A percentile compares a stretch with the other conserved stretches of the same genome.
These are phyloP conservation scores for Homarus gammarus DNA, from an alignment of 2,888 invertebrate species.

Conservation along the genomic window DNA sequence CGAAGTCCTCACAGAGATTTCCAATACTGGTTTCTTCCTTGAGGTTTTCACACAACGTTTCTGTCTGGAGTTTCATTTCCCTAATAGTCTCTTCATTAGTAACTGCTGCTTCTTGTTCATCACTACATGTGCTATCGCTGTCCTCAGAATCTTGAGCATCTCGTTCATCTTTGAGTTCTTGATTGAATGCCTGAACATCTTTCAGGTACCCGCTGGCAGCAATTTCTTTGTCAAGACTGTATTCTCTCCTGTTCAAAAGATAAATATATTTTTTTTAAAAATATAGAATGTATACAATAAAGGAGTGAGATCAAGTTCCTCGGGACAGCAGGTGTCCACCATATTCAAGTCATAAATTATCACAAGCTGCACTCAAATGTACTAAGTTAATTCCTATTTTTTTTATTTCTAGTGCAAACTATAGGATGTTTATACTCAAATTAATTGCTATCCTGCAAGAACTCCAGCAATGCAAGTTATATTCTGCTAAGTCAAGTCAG, in stretches of 20 bases:
- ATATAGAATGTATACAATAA: no score
- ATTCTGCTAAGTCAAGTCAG: no score
- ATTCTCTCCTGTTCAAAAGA: constrained; percentile 79
- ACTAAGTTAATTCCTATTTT: no score
- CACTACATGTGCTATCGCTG: constrained; percentile 78
- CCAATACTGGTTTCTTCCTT: constrained; percentile 35
- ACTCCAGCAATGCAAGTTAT: no score
- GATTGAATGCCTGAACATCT: constrained; percentile 86
- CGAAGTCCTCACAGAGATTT: neutral
- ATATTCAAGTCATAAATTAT: no score
- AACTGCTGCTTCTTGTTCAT: constrained; percentile 71
- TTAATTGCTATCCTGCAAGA: no score
- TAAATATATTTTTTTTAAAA: no score
- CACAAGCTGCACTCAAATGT: no score
- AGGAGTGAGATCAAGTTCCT: no score
- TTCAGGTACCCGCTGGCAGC: constrained; percentile 93
- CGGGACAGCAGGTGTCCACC: no score
- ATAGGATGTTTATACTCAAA: no score
- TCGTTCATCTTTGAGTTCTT: constrained; percentile 78
- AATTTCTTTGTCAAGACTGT: constrained; percentile 91
- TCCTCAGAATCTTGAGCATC: constrained; percentile 81
- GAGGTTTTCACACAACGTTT: constrained; percentile 54
- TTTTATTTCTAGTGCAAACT: no score
- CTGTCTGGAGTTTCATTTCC: constrained; percentile 34
- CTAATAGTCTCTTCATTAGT: constrained; percentile 27